Base-by-base conservation (phyloP, 2,113 vertebrate species). In the Mesembrinibis cayennensis region DNA sequence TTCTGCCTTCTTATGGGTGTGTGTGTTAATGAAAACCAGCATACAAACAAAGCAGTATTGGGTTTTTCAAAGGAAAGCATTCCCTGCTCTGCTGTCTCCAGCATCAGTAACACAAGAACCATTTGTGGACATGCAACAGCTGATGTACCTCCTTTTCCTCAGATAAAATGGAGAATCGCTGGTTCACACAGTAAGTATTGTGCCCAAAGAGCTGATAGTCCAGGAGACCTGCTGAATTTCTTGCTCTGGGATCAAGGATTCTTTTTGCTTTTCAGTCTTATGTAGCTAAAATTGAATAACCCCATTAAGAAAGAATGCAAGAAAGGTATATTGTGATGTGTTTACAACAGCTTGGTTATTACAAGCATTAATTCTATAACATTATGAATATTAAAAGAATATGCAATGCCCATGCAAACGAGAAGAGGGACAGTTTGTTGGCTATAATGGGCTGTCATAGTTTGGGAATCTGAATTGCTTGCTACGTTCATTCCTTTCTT, bases 31-130 rank as follows among this genome's bases (percentile, higher is more conserved):
- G 47, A 34, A 45, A 81, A 38, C 6, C 40, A 50, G n/a, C 9
- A 4, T 15, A 23, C 0, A 2, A 47, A 44, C 4, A 52, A 56
- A 63, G 8, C 29, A 45, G 9, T 4, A 19, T 1, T 36, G 62
- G 25, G 27, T 58, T 52, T 45, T 36, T 19, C 56, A 45, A 70
- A 58, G 62, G 23, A 93, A 19, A 74, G 0, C 9, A 5, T 53
- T 59, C 38, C 45, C 17, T 45, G 27, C 44, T 78, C 30, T 7
- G 9, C 5, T 42, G 13, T 22, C 45, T 72, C 19, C 32, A 50
- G 15, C 14, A 16, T 29, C 27, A 21, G 27, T n/a, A 78, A 27
- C 27, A 52, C 19, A 53, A n/a, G 50, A 66, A 27, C 5, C 23
- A 14, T 32, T 20, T 5, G 11, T 53, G 53, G 66, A 29, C 10